Percentiles rank a stretch among this genome's conserved stretches.
phyloP scores from a whole-genome alignment of 1,140 invertebrate species.

The Paracyclopina nana region DNA sequence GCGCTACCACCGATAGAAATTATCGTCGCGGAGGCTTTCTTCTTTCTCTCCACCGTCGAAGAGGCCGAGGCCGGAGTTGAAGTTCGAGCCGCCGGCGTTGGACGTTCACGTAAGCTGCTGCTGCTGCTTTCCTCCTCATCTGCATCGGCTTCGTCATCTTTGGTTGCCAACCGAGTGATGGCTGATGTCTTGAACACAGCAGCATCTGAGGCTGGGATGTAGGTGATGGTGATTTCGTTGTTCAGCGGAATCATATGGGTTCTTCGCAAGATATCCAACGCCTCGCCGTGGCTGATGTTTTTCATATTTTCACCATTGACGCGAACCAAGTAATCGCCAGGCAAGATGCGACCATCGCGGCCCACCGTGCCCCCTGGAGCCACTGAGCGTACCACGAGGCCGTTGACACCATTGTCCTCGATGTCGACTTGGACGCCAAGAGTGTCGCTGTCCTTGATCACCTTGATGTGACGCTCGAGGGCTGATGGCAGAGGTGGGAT shows the following conservation, averaged over 20 bases:
- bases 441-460: slow-evolving; percentile 28
- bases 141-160: neutral
- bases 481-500: slow-evolving; percentile 32
- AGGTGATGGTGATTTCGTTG: slow-evolving; percentile 19
- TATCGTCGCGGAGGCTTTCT: too few relatives aligned
- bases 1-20: too few relatives aligned
- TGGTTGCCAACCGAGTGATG: slow-evolving; percentile 24
- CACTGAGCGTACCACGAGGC: slow-evolving; percentile 38
- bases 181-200: slow-evolving; percentile 18
- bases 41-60: too few relatives aligned
- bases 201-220: slow-evolving; percentile 20
- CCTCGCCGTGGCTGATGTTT: slow-evolving; percentile 38
- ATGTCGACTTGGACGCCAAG: slow-evolving; percentile 34
- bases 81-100: too few relatives aligned
- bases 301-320: slow-evolving; percentile 44
- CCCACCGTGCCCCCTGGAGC: slow-evolving; percentile 32
- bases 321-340: slow-evolving; percentile 30
- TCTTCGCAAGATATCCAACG: slow-evolving; percentile 37
- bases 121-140: neutral
- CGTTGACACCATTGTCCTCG: slow-evolving; percentile 40
- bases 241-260: slow-evolving; percentile 31
- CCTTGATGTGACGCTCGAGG: slow-evolving; percentile 36
- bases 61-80: too few relatives aligned
- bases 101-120: too few relatives aligned
- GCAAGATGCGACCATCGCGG: slow-evolving; percentile 35